These are phyloP conservation scores for Adelognathus sp. DNA, from an alignment of 2,888 invertebrate genomes.

Conservation along the genomic window DNA sequence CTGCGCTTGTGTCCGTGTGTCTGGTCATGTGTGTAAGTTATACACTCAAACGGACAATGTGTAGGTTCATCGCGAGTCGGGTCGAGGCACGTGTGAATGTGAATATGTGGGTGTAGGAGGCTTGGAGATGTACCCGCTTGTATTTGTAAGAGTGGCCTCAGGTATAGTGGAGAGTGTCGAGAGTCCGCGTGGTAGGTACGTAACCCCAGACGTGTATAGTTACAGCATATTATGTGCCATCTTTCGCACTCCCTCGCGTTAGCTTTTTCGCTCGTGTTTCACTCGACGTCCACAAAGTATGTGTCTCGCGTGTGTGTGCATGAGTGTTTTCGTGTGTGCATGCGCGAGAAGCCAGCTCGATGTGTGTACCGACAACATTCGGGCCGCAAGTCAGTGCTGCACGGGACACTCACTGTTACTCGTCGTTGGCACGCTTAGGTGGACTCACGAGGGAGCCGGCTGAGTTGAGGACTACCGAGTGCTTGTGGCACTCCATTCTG, in stretches of 20 bases:
- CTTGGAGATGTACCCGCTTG: conserved; percentile 12
- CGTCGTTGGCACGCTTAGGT: conserved; percentile 8
- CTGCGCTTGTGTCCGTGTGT: conserved; percentile 48
- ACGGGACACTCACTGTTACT: conserved; percentile 9
- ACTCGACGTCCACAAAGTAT: no score
- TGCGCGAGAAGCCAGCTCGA: conserved; percentile 60
- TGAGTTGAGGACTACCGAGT: background rate
- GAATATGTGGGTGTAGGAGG: conserved; percentile 41
- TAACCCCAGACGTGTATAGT: conserved; percentile 1
- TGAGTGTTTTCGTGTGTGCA: background rate
- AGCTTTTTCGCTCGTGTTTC: conserved; percentile 48
- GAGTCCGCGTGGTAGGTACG: conserved; percentile 33
- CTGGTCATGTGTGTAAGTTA: background rate
- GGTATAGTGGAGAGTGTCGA: conserved; percentile 49
- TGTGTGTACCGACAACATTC: background rate
- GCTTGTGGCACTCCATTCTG: background rate
- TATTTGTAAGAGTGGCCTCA: conserved; percentile 48
- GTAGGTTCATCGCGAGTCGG: conserved; percentile 34
- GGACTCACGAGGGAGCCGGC: conserved; percentile 8
- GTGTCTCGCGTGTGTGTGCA: no score
- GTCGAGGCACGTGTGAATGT: conserved; percentile 19
- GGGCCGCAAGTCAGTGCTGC: conserved; percentile 22
- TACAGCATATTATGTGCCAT: conserved; percentile 1
- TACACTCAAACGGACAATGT: background rate
- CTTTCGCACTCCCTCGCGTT: conserved; percentile 35